A percentile compares a stretch with the other conserved stretches of the same genome.
phyloP scores from a whole-genome alignment of 2,113 vertebrate species.

The Aldabrachelys gigantea region DNA sequence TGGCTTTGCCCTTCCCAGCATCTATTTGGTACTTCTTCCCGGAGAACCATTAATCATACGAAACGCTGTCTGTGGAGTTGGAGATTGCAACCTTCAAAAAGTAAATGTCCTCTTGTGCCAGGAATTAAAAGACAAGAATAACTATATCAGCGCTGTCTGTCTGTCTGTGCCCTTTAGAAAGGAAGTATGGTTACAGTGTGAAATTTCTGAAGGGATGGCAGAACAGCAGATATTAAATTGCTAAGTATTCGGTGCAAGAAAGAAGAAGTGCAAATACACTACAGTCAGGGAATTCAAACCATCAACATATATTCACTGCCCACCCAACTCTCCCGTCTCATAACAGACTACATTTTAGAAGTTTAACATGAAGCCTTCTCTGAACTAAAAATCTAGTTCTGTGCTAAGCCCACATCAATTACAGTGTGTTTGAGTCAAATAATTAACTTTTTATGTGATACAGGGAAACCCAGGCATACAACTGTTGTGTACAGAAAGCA shows the following conservation, averaged over 20 bases:
- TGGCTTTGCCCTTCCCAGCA: not conserved
- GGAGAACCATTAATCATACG: not conserved
- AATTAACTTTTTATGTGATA: not conserved
- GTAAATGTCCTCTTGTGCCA: accelerated
- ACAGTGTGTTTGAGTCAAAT: not conserved
- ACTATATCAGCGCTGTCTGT: accelerated
- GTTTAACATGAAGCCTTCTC: not conserved
- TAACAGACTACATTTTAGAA: not conserved
- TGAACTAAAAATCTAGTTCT: accelerated
- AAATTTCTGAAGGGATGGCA: accelerated
- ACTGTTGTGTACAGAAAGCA: not conserved
- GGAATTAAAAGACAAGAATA: not conserved
- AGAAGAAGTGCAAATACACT: not conserved
- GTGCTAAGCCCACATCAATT: not conserved
- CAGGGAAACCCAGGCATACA: not conserved
- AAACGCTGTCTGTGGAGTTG: not conserved
- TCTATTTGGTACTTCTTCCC: not conserved
- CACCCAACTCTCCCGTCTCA: not conserved
- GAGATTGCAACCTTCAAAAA: not conserved
- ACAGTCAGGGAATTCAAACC: not conserved
- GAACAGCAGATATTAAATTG: not conserved
- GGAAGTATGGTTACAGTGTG: accelerated
- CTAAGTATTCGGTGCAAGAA: not conserved
- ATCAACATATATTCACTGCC: not conserved
- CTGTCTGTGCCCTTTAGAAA: not conserved